A percentile compares a stretch with the other conserved stretches of the same genome.
Conservation (phyloP, 2,888 invertebrate species). For the Panzeria rudis region DNA sequence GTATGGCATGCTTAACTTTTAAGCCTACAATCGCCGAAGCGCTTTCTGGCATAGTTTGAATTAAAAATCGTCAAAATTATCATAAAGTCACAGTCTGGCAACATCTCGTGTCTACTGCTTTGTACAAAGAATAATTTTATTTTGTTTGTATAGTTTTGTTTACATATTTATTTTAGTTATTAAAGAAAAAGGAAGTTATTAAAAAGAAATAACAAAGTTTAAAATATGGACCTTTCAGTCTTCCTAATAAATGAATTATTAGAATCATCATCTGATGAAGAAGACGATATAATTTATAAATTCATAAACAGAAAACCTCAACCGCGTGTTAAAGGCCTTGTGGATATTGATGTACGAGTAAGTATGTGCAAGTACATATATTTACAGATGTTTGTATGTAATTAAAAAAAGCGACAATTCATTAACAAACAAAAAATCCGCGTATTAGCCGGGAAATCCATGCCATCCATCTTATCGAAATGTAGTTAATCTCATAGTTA, state of each 20-base stretch:
- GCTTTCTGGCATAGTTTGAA: too few relatives aligned
- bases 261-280: conserved; percentile 2
- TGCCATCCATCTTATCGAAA: too few relatives aligned
- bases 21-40: not conserved
- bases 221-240: not conserved
- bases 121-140: not conserved
- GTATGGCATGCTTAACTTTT: too few relatives aligned
- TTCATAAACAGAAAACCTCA: not conserved
- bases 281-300: not conserved
- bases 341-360: not conserved
- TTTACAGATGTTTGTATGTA: not conserved
- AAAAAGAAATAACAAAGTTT: not conserved
- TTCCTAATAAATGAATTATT: not conserved
- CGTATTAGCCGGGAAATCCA: too few relatives aligned
- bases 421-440: too few relatives aligned
- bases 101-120: not conserved
- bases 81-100: not conserved
- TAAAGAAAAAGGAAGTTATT: not conserved
- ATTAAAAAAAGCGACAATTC: too few relatives aligned
- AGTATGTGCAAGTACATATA: not conserved
- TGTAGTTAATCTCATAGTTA: too few relatives aligned
- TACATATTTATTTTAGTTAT: not conserved
- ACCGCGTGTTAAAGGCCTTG: not conserved
- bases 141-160: conserved; percentile 3
- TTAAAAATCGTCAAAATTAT: not conserved